Evolutionary conservation across 2,888 invertebrate genomes (phyloP).

Genomic region (Patella ulyssiponensis): DNA sequence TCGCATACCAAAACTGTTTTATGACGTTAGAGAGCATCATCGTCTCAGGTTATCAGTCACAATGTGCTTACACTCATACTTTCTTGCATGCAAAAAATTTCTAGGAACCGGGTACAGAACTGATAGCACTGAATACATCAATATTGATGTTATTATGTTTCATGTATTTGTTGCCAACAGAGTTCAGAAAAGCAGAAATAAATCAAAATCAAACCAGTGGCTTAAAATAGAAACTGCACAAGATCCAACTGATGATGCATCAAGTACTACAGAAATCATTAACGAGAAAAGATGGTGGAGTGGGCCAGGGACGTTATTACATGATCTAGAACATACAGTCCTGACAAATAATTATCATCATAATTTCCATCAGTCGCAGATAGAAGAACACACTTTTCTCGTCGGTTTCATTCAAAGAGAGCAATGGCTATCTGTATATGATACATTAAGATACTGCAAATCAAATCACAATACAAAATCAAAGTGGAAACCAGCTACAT

Average conservation of each 20-base stretch:
- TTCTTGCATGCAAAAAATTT: too few relatives aligned
- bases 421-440: neutral
- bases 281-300: neutral
- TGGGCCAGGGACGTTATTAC: too few relatives aligned
- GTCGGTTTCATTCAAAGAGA: neutral
- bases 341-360: neutral
- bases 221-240: slow-evolving; percentile 18
- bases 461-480: too few relatives aligned
- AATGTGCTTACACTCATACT: too few relatives aligned
- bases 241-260: slow-evolving; percentile 41
- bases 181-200: slow-evolving; percentile 28
- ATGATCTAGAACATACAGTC: slow-evolving; percentile 30
- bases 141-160: slow-evolving; percentile 19
- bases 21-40: too few relatives aligned
- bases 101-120: too few relatives aligned
- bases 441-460: too few relatives aligned
- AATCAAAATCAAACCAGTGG: slow-evolving; percentile 9
- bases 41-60: too few relatives aligned
- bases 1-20: too few relatives aligned
- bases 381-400: neutral
- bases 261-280: slow-evolving; percentile 28
- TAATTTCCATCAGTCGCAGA: slow-evolving; percentile 14
- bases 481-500: too few relatives aligned
- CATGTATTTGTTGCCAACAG: slow-evolving; percentile 35
- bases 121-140: neutral